A percentile compares a stretch with the other conserved stretches of the same genome.
Conservation (phyloP, 1,140 invertebrate species). For the Caenorhabditis briggsae region DNA sequence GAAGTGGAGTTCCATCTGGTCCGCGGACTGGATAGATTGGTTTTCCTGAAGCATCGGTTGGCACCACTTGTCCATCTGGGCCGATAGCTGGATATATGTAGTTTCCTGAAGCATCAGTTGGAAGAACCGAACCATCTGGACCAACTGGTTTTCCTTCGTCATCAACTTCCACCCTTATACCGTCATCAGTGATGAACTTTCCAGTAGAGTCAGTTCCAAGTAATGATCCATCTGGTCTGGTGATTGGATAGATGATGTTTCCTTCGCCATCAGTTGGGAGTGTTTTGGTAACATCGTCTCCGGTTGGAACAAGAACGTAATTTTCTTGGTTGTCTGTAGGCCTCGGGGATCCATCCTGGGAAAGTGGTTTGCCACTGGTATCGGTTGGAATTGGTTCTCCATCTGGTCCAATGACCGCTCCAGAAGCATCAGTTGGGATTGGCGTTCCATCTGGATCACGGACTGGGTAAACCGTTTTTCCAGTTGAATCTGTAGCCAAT, state of each 20-base stretch:
- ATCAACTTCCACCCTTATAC: slow-evolving; percentile 39
- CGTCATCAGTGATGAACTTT: slow-evolving; percentile 32
- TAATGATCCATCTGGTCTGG: slow-evolving; percentile 8
- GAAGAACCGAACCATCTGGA: slow-evolving; percentile 53
- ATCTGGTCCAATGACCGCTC: slow-evolving; percentile 55
- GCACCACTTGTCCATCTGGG: slow-evolving; percentile 64
- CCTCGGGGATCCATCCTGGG: slow-evolving; percentile 61
- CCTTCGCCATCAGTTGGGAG: slow-evolving; percentile 56
- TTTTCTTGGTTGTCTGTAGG: slow-evolving; percentile 64
- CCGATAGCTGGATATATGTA: slow-evolving; percentile 51
- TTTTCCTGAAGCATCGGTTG: slow-evolving; percentile 62
- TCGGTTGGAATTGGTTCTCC: slow-evolving; percentile 60
- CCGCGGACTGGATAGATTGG: slow-evolving; percentile 61
- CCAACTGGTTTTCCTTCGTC: slow-evolving; percentile 56
- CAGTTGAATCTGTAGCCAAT: slow-evolving; percentile 15
- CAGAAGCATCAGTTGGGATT: slow-evolving; percentile 61
- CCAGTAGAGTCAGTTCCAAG: slow-evolving; percentile 44
- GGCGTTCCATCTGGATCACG: slow-evolving; percentile 40
- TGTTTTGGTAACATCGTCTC: background rate
- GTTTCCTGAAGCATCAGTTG: slow-evolving; percentile 51
- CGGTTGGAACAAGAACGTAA: slow-evolving; percentile 43
- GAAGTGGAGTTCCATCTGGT: slow-evolving; percentile 56
- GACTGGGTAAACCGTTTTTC: background rate
- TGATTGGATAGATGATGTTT: slow-evolving; percentile 15
- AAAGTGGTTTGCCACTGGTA: slow-evolving; percentile 43